phyloP scores from a whole-genome alignment of 2,888 invertebrate species.

The Drosophila cognata region DNA sequence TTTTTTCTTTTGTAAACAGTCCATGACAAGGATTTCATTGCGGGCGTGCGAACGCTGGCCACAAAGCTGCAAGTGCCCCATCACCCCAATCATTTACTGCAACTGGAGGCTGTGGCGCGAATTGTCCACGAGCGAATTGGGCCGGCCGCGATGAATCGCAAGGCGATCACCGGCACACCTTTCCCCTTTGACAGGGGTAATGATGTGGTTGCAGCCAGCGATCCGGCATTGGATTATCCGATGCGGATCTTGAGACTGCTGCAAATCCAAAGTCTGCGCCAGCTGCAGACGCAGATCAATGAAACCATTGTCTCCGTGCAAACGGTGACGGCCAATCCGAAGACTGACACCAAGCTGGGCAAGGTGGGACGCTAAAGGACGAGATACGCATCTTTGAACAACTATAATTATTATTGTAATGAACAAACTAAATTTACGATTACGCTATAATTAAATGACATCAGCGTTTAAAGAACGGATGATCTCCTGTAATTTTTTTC shows the following conservation, averaged over 20 bases:
- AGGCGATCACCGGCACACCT: slow-evolving; percentile 86
- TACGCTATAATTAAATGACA: slow-evolving; percentile 16
- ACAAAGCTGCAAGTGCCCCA: slow-evolving; percentile 91
- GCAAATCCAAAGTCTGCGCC: slow-evolving; percentile 86
- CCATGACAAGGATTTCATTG: slow-evolving; percentile 92
- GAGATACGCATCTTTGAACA: slow-evolving; percentile 7
- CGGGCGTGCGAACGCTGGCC: slow-evolving; percentile 92
- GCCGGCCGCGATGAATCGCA: slow-evolving; percentile 85
- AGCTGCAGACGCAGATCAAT: slow-evolving; percentile 96
- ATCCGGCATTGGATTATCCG: slow-evolving; percentile 89
- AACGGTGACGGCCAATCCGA: slow-evolving; percentile 96
- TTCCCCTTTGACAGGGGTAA: slow-evolving; percentile 89
- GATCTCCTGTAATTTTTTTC: slow-evolving; percentile 21
- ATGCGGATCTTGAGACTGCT: slow-evolving; percentile 91
- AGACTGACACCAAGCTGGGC: slow-evolving; percentile 97
- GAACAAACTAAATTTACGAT: slow-evolving; percentile 46
- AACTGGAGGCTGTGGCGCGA: slow-evolving; percentile 89
- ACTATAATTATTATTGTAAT: slow-evolving; percentile 40
- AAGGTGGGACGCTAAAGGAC: slow-evolving; percentile 91
- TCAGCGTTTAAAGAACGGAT: slow-evolving; percentile 58
- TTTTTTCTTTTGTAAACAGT: slow-evolving; percentile 86
- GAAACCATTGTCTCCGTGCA: slow-evolving; percentile 97
- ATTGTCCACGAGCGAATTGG: slow-evolving; percentile 87
- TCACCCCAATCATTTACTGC: slow-evolving; percentile 92
- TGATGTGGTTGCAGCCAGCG: slow-evolving; percentile 87